Evolutionary conservation across 1,140 invertebrate genomes (phyloP).

Genomic region (Drosophila simulans): DNA sequence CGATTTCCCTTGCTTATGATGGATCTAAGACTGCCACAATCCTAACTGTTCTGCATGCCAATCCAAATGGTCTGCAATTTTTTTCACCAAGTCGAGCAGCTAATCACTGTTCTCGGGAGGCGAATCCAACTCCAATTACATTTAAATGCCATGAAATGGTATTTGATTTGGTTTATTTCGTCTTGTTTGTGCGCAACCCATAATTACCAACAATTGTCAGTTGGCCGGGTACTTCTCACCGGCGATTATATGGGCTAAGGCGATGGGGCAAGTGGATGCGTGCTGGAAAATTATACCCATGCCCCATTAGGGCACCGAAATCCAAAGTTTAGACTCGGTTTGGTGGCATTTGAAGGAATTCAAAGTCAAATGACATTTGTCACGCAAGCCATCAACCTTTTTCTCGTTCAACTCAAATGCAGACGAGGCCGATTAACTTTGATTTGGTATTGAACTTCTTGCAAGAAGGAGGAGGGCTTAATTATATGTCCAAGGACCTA

Average conservation of each 20-base stretch:
- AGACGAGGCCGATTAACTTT: constrained; percentile 74
- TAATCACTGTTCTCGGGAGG: constrained; percentile 61
- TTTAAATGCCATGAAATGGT: constrained; percentile 81
- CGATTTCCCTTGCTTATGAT: constrained; percentile 9
- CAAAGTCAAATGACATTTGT: constrained; percentile 80
- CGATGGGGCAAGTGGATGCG: constrained; percentile 41
- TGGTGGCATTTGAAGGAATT: constrained; percentile 57
- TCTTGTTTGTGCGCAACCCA: constrained; percentile 56
- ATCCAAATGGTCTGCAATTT: constrained; percentile 37
- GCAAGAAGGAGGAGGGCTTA: constrained; percentile 58
- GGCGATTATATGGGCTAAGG: constrained; percentile 58
- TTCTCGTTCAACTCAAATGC: constrained; percentile 54
- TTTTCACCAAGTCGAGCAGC: constrained; percentile 16
- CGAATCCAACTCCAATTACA: constrained; percentile 71
- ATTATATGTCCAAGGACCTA: constrained; percentile 59
- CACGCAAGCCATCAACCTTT: constrained; percentile 60
- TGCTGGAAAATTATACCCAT: constrained; percentile 70
- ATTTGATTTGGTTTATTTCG: constrained; percentile 71
- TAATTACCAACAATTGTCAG: constrained; percentile 77
- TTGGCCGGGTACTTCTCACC: constrained; percentile 69
- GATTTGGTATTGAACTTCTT: constrained; percentile 77
- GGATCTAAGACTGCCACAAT: constrained; percentile 4
- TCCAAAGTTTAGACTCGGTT: constrained; percentile 49
- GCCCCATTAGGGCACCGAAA: constrained; percentile 37
- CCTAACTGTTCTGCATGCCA: constrained; percentile 43